Conservation (phyloP, 1,140 invertebrate genomes). For the Bombus impatiens region DNA sequence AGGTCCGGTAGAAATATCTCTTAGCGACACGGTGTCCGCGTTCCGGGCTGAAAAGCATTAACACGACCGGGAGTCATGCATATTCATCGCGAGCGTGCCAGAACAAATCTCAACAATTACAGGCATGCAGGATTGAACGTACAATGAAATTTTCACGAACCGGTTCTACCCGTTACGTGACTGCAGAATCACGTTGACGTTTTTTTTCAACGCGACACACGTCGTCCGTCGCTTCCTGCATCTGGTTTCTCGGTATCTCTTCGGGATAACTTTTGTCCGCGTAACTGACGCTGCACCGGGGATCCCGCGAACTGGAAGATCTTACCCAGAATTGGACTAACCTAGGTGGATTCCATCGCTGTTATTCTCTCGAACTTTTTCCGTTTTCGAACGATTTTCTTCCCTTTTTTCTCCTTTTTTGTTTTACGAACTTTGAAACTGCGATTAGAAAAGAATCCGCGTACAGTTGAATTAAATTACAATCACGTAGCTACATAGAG, state of each 20-base stretch:
- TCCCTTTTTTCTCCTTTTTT: background rate
- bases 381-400: too few species aligned
- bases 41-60: slow-evolving; percentile 23
- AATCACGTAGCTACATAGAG: too few species aligned
- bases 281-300: background rate
- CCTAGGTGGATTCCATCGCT: too few species aligned
- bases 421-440: background rate
- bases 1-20: slow-evolving; percentile 27
- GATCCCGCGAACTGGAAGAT: too few species aligned
- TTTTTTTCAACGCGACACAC: slow-evolving; percentile 11
- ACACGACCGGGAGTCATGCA: slow-evolving; percentile 13
- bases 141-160: slow-evolving; percentile 40
- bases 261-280: slow-evolving; percentile 11
- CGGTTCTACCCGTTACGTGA: slow-evolving; percentile 20
- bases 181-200: slow-evolving; percentile 7
- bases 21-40: background rate
- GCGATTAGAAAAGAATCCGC: background rate
- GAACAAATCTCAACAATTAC: slow-evolving; percentile 40
- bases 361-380: background rate
- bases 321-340: background rate
- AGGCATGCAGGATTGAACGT: slow-evolving; percentile 28
- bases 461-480: background rate
- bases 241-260: background rate
- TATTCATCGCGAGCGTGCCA: slow-evolving; percentile 27
- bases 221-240: background rate